phyloP scores from a whole-genome alignment of 2,888 invertebrate genomes.

The Neoascia interrupta region DNA sequence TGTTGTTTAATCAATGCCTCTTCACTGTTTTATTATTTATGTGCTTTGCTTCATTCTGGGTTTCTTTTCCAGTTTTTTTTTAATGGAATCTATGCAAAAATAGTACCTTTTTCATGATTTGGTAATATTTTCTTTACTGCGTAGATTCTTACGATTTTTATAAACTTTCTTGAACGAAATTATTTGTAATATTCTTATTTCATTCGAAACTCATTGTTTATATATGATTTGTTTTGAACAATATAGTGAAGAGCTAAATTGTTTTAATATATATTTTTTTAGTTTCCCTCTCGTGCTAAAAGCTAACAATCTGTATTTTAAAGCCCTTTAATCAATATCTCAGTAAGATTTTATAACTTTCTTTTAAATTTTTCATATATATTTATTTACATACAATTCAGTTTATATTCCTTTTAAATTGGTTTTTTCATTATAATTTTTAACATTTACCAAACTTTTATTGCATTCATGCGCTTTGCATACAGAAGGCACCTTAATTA shows the following conservation, averaged over 20 bases:
- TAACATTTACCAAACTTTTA: slow-evolving; percentile 41
- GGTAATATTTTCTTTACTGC: too few relatives aligned
- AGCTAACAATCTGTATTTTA: too few relatives aligned
- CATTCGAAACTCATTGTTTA: too few relatives aligned
- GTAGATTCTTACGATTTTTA: too few relatives aligned
- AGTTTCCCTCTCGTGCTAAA: neutral
- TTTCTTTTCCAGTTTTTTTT: slow-evolving; percentile 26
- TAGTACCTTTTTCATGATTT: neutral
- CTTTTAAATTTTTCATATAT: neutral
- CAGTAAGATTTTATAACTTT: too few relatives aligned
- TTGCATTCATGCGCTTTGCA: slow-evolving; percentile 56
- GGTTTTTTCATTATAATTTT: slow-evolving; percentile 13
- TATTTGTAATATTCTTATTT: too few relatives aligned
- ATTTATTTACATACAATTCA: neutral
- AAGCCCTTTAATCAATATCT: too few relatives aligned
- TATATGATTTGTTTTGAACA: too few relatives aligned
- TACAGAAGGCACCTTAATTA: slow-evolving; percentile 56
- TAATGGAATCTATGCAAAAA: slow-evolving; percentile 44
- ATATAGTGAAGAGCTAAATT: too few relatives aligned
- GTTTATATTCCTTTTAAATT: neutral
- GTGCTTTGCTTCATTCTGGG: slow-evolving; percentile 1
- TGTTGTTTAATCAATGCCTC: slow-evolving; percentile 7
- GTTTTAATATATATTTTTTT: neutral
- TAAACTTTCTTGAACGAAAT: too few relatives aligned
- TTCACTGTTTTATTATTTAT: too few relatives aligned